Evolutionary conservation across 2,113 vertebrate genomes (phyloP), one percentile per base, ranked within the genome.

Genomic region (Phoxinus phoxinus): DNA sequence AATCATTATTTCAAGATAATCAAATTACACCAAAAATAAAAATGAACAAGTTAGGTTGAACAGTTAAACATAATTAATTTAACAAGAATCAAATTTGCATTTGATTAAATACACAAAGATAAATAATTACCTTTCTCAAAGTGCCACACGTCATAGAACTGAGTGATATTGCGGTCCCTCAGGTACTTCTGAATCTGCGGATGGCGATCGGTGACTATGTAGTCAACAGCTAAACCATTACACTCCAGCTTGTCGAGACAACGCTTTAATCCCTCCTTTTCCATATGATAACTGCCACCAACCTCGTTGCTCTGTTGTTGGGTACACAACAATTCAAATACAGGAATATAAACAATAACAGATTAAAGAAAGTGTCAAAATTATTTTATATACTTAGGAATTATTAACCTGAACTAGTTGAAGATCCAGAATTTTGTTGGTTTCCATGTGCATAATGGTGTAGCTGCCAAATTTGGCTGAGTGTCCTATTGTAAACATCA

Each of bases 131-230:
- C 74, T 77, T 56, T 77, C 13, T 77, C 48, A 7, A 77, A 53
- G 48, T 32, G 25, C 25, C 74, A 32, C 4, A 77, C 74, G 7
- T 77, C 44, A 27, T 77, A 53, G 74, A 53, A 77, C 74, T 77
- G 74, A 8, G 10, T 15, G 23, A 77, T 56, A 25, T 35, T 56
- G 51, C 7, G 13, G 17, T 56, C 48, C 30, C 74, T 56, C 6
- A 77, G 46, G 30, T 53, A 77, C 51, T 53, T 56, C 74, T 77
- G 74, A 25, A 53, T 77, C 74, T 53, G 23, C 11, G n/a, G 58
- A 12, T 25, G 58, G 4, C 58, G 58, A 61, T 61, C 3, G 9
- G 59, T 61, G 10, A 6, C 11, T 25, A 56, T 32, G 27, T 61
- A 61, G 3, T 61, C 58, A 23, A 51, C 46, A 4, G 46, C 17